phyloP scores from a whole-genome alignment of 2,113 vertebrate genomes.

The Hippocampus guttulatus region DNA sequence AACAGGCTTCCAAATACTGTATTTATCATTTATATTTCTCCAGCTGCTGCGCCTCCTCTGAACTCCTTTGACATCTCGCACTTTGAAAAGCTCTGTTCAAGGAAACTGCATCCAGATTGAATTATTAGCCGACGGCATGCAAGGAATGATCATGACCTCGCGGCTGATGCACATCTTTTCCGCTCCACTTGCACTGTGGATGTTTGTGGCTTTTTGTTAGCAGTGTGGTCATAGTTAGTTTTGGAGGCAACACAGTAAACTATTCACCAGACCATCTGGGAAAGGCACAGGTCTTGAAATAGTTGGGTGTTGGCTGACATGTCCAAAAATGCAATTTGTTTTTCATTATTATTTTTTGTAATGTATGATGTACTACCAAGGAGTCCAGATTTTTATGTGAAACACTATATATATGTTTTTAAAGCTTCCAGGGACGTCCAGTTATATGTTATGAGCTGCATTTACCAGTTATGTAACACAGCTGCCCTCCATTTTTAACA shows the following conservation, averaged over 20 bases:
- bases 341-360: not conserved
- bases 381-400: not conserved
- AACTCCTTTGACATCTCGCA: not conserved
- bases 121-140: not conserved
- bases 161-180: not conserved
- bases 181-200: not conserved
- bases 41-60: not conserved
- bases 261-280: slow-evolving; percentile 17
- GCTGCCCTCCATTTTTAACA: slow-evolving; percentile 1
- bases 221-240: not conserved
- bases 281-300: slow-evolving; percentile 13
- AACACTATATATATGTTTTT: not conserved
- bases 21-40: not conserved
- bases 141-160: not conserved
- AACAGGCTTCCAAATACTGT: not conserved
- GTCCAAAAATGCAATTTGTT: not conserved
- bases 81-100: not conserved
- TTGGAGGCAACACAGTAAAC: slow-evolving; percentile 15
- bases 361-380: not conserved
- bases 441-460: not conserved
- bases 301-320: not conserved
- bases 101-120: not conserved
- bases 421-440: not conserved
- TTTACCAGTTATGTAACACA: not conserved
- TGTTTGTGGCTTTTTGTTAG: not conserved